Evolutionary conservation across 2,797 vertebrate species (phyloP).

Genomic region (Discoglossus pictus): DNA sequence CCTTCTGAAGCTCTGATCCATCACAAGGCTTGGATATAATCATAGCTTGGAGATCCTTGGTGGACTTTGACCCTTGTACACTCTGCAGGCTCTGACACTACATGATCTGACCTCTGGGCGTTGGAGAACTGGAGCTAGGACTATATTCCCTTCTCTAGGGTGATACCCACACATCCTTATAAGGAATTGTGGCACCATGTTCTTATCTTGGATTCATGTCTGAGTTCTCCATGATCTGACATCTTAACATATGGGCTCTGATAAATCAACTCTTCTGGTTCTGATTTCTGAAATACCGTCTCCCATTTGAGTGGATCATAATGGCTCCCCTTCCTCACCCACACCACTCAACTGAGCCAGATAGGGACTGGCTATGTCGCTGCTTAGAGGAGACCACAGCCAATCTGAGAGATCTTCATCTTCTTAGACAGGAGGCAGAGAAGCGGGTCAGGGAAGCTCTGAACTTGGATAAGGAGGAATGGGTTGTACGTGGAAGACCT

Average conservation of each 20-base stretch:
- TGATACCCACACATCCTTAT: no score
- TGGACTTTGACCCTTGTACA: no score
- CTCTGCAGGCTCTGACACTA: no score
- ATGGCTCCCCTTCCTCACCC: neutral
- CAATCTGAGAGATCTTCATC: constrained; percentile 13
- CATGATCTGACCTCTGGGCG: neutral
- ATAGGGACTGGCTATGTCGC: constrained; percentile 3
- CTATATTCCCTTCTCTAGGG: no score
- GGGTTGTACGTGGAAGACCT: neutral
- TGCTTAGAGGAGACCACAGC: constrained; percentile 17
- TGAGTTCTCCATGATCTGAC: constrained; percentile 13
- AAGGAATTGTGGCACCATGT: no score
- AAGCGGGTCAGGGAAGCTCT: constrained; percentile 12
- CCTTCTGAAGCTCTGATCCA: no score
- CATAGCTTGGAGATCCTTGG: no score
- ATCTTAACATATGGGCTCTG: constrained; percentile 10
- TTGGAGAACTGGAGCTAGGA: no score
- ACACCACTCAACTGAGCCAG: neutral
- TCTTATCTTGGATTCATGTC: no score
- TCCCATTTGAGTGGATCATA: no score
- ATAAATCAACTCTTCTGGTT: neutral
- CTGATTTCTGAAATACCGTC: no score
- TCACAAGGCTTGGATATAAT: no score
- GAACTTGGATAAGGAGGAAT: neutral
- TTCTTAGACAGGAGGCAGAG: constrained; percentile 17